These are phyloP conservation scores for Augochlorella aurata DNA, from an alignment of 2,888 invertebrate species.

Conservation along the genomic window DNA sequence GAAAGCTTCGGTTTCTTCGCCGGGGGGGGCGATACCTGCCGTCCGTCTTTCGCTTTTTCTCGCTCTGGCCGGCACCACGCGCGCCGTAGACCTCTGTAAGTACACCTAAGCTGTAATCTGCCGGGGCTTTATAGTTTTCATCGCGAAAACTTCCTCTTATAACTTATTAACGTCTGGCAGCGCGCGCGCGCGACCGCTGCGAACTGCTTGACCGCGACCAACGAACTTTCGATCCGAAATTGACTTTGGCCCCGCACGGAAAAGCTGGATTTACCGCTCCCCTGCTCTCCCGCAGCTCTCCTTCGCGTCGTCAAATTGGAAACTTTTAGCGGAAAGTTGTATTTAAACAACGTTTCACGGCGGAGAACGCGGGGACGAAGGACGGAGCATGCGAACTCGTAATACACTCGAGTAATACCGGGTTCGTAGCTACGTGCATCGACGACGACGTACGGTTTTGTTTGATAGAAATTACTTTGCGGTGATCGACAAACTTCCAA, in stretches of 20 bases:
- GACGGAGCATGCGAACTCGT: constrained; percentile 8
- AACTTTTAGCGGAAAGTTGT: constrained; percentile 32
- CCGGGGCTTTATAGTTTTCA: constrained; percentile 38
- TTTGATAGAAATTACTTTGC: constrained; percentile 36
- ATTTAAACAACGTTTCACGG: constrained; percentile 28
- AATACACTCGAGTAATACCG: constrained; percentile 18
- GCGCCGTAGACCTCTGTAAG: constrained; percentile 78
- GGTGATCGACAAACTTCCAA: constrained; percentile 31
- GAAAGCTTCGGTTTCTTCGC: constrained; percentile 74
- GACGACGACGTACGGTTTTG: constrained; percentile 34
- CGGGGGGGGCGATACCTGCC: constrained; percentile 74
- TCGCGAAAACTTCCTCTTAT: constrained; percentile 48
- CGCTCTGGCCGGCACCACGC: constrained; percentile 67
- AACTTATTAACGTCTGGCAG: constrained; percentile 58
- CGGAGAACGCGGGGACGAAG: constrained; percentile 2
- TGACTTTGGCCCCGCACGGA: constrained; percentile 47
- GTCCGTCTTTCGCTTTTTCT: constrained; percentile 69
- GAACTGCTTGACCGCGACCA: constrained; percentile 48
- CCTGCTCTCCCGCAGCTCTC: not conserved
- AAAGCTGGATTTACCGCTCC: constrained; percentile 29
- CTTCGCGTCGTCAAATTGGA: constrained; percentile 3
- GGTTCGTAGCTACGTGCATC: constrained; percentile 3
- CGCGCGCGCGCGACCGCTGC: not conserved
- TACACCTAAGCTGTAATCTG: constrained; percentile 49
- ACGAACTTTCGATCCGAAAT: constrained; percentile 63